Percentiles rank a stretch among this genome's conserved stretches.
Evolutionary conservation across 2,797 vertebrate genomes (phyloP).

Genomic region (Acanthurus lineatus): DNA sequence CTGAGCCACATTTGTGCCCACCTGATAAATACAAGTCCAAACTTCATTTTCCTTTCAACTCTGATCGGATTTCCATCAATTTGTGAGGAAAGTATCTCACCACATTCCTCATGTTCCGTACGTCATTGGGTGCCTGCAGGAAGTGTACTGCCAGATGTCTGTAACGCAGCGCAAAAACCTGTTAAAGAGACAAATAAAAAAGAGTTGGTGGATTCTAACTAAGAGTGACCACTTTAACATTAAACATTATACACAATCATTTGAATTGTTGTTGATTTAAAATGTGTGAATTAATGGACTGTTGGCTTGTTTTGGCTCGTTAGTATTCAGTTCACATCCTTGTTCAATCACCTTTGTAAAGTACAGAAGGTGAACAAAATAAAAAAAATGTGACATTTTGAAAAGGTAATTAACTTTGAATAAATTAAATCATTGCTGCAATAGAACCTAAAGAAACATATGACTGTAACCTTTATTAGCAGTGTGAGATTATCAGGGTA

Average conservation of each 20-base stretch:
- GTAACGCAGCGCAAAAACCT: not conserved
- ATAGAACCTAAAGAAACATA: not conserved
- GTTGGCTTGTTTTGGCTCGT: not conserved
- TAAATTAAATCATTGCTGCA: not conserved
- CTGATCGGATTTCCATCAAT: not conserved
- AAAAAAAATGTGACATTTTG: constrained; percentile 12
- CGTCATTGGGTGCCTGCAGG: not conserved
- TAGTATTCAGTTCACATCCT: constrained; percentile 6
- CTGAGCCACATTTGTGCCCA: not conserved
- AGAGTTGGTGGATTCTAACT: not conserved
- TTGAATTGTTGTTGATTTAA: not conserved
- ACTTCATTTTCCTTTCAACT: not conserved
- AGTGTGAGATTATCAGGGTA: not conserved
- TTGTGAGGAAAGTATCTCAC: not conserved
- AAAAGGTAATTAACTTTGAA: constrained; percentile 20
- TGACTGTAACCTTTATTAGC: constrained; percentile 20
- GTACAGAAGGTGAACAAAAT: not conserved
- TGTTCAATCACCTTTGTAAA: not conserved
- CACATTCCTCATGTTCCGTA: not conserved
- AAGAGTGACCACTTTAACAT: not conserved
- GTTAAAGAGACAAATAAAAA: not conserved
- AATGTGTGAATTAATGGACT: not conserved
- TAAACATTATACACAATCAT: not conserved
- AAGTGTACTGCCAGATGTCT: not conserved
- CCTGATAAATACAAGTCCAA: not conserved